phyloP scores from a whole-genome alignment of 2,888 invertebrate genomes.

The Aspidiotus destructor region DNA sequence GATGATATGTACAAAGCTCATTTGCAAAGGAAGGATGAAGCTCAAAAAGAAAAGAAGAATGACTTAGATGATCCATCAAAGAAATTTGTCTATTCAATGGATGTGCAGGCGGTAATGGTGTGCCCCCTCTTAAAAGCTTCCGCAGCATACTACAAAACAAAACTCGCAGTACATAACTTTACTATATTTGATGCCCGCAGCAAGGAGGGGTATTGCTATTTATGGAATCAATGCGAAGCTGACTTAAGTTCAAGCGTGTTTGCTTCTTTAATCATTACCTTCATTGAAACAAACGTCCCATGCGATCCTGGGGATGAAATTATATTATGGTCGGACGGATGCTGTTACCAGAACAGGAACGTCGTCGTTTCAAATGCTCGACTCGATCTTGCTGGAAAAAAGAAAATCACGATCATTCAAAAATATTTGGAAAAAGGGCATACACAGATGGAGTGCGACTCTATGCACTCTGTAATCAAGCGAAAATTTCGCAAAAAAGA shows the following conservation, averaged over 20 bases:
- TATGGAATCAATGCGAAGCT: background rate
- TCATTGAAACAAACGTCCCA: background rate
- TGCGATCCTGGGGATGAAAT: background rate
- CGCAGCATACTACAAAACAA: background rate
- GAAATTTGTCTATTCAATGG: background rate
- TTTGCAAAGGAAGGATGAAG: background rate
- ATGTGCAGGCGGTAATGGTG: background rate
- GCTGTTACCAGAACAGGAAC: constrained; percentile 39
- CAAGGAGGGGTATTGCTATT: background rate
- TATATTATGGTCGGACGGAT: constrained; percentile 35
- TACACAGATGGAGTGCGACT: constrained; percentile 37
- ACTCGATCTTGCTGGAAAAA: constrained; percentile 35
- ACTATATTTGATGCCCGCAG: background rate
- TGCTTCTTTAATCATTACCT: background rate
- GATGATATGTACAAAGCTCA: background rate
- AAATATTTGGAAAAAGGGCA: constrained; percentile 39
- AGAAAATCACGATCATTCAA: constrained; percentile 37
- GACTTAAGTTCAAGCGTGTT: background rate
- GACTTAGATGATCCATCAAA: background rate
- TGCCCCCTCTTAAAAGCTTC: background rate
- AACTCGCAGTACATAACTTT: background rate
- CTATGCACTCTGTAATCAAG: background rate
- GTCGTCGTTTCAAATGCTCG: constrained; percentile 38
- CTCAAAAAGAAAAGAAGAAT: background rate
- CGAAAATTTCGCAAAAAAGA: background rate